Evolutionary conservation across 1,140 invertebrate species (phyloP), one percentile per base, ranked within the genome.

Genomic region (Gryllus bimaculatus): DNA sequence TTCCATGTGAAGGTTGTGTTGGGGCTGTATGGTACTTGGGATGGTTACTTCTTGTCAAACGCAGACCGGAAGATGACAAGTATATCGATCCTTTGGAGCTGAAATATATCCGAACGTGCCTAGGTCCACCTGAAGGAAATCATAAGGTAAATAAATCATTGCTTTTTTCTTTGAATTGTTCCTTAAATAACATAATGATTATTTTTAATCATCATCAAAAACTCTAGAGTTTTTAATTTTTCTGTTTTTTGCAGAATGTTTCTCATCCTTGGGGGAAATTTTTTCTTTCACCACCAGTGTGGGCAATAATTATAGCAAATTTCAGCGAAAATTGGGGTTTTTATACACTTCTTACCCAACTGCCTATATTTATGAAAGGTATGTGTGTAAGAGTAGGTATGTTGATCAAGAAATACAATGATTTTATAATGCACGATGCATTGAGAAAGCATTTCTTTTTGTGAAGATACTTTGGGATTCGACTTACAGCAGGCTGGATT

Each of bases 261-360:
- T 47, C 20, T 8, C 74, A 78, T 21, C 78, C 78, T 6, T 78
- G 78, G 78, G 18, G 21, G 8, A 47, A 73, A 10, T 47, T 98
- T 82, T 85, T 97, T 20, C 92, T 89, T 0, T 97, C 96, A 0
- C 87, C 89, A 74, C 91, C 96, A 0, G 94, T 98, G 5, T 97
- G 95, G 94, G 95, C 96, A 0, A 96, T 97, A 77, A 91, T 95
- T 21, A 89, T 91, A 21, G 95, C 95, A 7, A 96, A 98, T 85
- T 97, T 97, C 86, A 93, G 94, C 79, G 96, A 98, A 86, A 98
- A 98, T 86, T 98, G 96, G 96, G 96, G 96, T 18, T 97, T 97
- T 86, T 98, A 98, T 84, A 97, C 95, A 0, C 89, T 97, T 84
- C 88, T 97, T 0, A 97, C 95, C 0, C 93, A 95, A 82, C 86